Conservation (phyloP, 2,797 vertebrate genomes). For the Hemitrygon akajei region DNA sequence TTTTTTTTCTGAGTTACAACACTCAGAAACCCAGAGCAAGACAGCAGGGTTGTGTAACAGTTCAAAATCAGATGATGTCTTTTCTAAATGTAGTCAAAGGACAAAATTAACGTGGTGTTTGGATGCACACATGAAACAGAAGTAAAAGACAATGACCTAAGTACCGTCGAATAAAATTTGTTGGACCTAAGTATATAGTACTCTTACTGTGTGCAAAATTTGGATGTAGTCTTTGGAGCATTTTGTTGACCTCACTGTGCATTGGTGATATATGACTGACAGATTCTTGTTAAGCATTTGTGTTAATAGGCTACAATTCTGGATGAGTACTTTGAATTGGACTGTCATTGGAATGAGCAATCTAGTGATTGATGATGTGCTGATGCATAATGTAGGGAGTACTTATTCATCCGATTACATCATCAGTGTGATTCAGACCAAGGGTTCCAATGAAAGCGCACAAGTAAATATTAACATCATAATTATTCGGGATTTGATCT, state of each 20-base stretch:
- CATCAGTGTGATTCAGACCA: not conserved
- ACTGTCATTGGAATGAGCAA: not conserved
- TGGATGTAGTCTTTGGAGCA: not conserved
- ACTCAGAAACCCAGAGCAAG: not conserved
- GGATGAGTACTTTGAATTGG: not conserved
- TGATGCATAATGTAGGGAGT: not conserved
- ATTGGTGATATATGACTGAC: not conserved
- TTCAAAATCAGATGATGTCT: not conserved
- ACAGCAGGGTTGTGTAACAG: not conserved
- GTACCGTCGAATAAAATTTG: not conserved
- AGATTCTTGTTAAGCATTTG: constrained; percentile 20
- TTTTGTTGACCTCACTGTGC: not conserved
- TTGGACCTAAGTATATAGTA: not conserved
- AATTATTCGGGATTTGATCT: not conserved
- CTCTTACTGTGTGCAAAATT: not conserved
- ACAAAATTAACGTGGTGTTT: not conserved
- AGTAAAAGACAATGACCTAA: not conserved
- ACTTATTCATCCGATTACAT: not conserved
- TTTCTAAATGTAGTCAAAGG: not conserved
- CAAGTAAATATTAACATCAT: not conserved
- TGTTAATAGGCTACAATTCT: not conserved
- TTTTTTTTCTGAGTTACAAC: constrained; percentile 13
- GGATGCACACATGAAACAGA: not conserved
- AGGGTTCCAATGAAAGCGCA: not conserved
- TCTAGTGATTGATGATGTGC: constrained; percentile 17